phyloP scores from a whole-genome alignment of 2,113 vertebrate species.

The Nothoprocta pentlandii region DNA sequence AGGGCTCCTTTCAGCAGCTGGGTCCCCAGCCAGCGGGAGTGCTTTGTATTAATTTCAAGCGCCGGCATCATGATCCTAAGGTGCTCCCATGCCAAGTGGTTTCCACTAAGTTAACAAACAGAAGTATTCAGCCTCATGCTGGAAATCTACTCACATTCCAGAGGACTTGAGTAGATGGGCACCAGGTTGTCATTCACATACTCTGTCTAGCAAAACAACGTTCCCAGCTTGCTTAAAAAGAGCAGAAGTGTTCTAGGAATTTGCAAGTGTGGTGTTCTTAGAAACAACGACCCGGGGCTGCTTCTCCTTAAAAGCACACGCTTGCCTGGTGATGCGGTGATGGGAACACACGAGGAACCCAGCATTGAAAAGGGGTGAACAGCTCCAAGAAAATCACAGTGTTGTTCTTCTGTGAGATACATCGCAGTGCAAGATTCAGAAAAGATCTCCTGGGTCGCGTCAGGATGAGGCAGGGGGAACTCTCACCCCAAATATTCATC shows the following conservation, averaged over 20 bases:
- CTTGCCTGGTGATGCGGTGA: neutral
- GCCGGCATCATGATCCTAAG: constrained; percentile 1
- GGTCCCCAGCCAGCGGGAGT: neutral
- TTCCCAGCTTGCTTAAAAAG: constrained; percentile 60
- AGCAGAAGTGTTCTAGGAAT: constrained; percentile 70
- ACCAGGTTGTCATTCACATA: constrained; percentile 35
- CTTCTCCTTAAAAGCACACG: constrained; percentile 19
- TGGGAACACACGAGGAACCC: neutral
- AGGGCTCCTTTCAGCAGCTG: neutral
- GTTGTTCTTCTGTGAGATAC: neutral
- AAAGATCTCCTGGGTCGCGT: neutral
- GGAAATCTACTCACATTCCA: constrained; percentile 68
- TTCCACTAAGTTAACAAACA: constrained; percentile 67
- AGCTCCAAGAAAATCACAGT: neutral
- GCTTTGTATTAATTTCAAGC: constrained; percentile 41
- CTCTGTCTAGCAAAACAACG: constrained; percentile 68
- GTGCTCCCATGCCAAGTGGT: constrained; percentile 45
- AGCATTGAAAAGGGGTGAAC: neutral
- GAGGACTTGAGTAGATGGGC: constrained; percentile 61
- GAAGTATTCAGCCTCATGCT: constrained; percentile 14
- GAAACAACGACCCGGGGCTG: neutral
- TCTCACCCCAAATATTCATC: neutral
- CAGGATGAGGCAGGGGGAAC: neutral
- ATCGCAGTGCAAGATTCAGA: neutral
- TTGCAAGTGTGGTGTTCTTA: constrained; percentile 65